A percentile compares a stretch with the other conserved stretches of the same genome.
Evolutionary conservation across 2,888 invertebrate genomes (phyloP).

Genomic region (Steromphala cineraria): DNA sequence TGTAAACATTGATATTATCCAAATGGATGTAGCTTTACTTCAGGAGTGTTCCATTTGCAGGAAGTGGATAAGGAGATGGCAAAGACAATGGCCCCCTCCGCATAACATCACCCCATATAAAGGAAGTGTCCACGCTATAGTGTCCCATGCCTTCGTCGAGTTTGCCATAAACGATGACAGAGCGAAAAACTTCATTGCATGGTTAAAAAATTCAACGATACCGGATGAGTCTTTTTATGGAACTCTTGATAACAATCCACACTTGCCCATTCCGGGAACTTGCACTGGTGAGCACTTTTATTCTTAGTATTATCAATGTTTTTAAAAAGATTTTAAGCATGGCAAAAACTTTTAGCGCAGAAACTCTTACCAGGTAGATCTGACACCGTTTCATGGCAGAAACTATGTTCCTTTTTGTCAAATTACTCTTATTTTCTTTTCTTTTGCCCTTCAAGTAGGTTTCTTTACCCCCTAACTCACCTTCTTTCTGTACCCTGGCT

Average conservation of each 20-base stretch:
- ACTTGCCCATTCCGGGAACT: neutral
- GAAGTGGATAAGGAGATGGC: constrained; percentile 5
- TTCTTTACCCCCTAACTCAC: too few species aligned
- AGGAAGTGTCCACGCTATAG: constrained; percentile 53
- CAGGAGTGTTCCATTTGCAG: neutral
- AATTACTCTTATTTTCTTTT: too few species aligned
- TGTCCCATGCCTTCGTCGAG: constrained; percentile 51
- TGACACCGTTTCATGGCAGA: too few species aligned
- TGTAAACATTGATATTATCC: too few species aligned
- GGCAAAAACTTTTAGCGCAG: too few species aligned
- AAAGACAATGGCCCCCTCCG: constrained; percentile 10
- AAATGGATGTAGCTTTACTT: neutral
- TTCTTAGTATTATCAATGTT: too few species aligned
- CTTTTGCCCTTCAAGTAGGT: too few species aligned
- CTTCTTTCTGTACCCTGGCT: too few species aligned
- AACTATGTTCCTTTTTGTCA: too few species aligned
- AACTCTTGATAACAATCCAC: neutral
- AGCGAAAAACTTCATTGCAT: constrained; percentile 47
- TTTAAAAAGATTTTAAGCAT: too few species aligned
- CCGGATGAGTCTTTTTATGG: constrained; percentile 60
- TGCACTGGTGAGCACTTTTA: neutral
- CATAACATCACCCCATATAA: constrained; percentile 41
- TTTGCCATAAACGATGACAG: constrained; percentile 39
- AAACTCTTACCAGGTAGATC: too few species aligned
- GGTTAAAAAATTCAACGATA: constrained; percentile 49